Evolutionary conservation across 2,888 invertebrate species (phyloP), one percentile per base, ranked within the genome.

Genomic region (Chymomyza amoena): DNA sequence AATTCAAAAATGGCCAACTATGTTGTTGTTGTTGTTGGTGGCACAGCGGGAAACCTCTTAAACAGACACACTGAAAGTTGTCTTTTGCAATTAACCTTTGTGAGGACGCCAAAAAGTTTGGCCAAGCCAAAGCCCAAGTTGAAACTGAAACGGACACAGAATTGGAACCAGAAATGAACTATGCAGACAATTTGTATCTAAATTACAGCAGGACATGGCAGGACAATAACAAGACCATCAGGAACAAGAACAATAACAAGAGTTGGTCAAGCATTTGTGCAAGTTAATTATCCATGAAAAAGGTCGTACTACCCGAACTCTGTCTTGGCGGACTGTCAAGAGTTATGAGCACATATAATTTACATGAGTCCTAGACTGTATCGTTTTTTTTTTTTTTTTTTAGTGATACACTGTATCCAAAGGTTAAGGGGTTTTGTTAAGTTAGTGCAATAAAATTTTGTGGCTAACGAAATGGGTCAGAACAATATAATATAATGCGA

Each of bases 231-330:
- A 45, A 28, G 20, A 32, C 16, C 67, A 10, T 13, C 39, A 45
- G 39, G 9, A 56, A 6, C 7, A 32, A 32, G 32, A 32, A 32
- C 32, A 32, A 32, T 28, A 50, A 28, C 39, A 61, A 65, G 28
- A 64, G 56, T 52, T 64, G 59, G 59, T 57, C 64, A 64, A 20
- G 60, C 45, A 32, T 71, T 69, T 73, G 69, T 66, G 62, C 68
- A 51, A 73, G 73, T 82, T 81, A 82, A 82, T 81, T 82, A 77
- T 75, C 76, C 78, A 73, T 81, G 73, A 76, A 76, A 18, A 78
- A 74, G 71, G 74, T 69, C 61, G 20, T 50, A 39, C 39, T 7
- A 15, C 16, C 36, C 36, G 9, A 39, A 36, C 36, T 61, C n/a
- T 20, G 16, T 18, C 16, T 45, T 36, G 10, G 25, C 36, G 25